Evolutionary conservation across 2,113 vertebrate species (phyloP).

Genomic region (Porphyrio hochstetteri): DNA sequence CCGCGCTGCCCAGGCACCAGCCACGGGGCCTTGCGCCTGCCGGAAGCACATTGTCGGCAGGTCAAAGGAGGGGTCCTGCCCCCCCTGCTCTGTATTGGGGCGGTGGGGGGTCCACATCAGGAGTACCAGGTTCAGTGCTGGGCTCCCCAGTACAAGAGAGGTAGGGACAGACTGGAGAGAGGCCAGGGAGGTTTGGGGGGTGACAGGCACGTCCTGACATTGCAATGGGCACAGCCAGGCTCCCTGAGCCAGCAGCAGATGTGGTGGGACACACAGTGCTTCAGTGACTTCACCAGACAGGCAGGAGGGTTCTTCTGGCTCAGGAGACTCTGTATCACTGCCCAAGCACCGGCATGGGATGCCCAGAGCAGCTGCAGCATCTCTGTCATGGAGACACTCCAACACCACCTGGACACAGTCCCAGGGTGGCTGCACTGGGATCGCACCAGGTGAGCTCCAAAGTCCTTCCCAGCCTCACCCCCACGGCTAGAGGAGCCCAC

Average conservation of each 20-base stretch:
- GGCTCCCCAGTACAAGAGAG: too few species aligned
- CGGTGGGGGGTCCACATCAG: too few species aligned
- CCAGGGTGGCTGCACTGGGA: background rate
- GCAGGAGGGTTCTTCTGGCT: too few species aligned
- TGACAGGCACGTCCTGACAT: too few species aligned
- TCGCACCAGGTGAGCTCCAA: background rate
- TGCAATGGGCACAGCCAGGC: background rate
- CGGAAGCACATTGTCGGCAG: too few species aligned
- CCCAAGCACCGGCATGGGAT: background rate
- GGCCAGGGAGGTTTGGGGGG: background rate
- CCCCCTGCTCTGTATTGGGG: too few species aligned
- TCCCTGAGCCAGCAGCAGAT: background rate
- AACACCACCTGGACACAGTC: background rate
- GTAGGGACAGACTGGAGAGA: too few species aligned
- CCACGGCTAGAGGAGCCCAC: accelerated
- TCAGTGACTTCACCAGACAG: too few species aligned
- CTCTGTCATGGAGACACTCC: background rate
- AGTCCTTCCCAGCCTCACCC: background rate
- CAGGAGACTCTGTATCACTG: background rate
- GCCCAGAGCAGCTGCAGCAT: background rate
- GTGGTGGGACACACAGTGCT: background rate
- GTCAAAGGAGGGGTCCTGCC: too few species aligned
- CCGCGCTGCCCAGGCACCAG: too few species aligned
- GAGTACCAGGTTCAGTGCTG: too few species aligned
- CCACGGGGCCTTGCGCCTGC: too few species aligned